Evolutionary conservation across 2,113 vertebrate genomes (phyloP).

Genomic region (Hipposideros armiger): DNA sequence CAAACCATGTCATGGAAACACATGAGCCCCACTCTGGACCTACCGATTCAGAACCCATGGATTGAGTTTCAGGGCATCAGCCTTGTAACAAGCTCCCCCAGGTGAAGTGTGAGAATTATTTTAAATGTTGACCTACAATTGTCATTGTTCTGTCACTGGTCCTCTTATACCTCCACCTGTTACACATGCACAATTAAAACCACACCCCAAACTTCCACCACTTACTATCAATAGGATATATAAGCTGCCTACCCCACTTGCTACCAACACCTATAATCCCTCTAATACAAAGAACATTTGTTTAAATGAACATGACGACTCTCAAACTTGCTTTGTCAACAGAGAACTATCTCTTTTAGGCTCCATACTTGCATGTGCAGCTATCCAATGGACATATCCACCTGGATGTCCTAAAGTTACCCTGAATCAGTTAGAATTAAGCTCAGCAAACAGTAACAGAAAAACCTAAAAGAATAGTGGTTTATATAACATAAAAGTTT

Average conservation of each 20-base stretch:
- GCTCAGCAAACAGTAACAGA: slow-evolving; percentile 39
- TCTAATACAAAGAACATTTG: not conserved
- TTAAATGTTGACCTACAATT: slow-evolving; percentile 20
- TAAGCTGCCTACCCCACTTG: not conserved
- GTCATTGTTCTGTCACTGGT: not conserved
- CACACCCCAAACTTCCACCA: not conserved
- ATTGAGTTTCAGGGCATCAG: not conserved
- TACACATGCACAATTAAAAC: slow-evolving; percentile 27
- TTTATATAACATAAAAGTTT: slow-evolving; percentile 11
- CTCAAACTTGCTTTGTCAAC: not conserved
- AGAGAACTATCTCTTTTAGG: slow-evolving; percentile 31
- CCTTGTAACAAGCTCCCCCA: slow-evolving; percentile 7
- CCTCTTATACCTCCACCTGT: not conserved
- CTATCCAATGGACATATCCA: not conserved
- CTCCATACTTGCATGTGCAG: not conserved
- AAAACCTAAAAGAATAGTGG: not conserved
- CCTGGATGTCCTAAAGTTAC: not conserved
- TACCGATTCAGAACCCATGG: slow-evolving; percentile 11
- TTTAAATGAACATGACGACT: not conserved
- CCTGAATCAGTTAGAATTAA: slow-evolving; percentile 33
- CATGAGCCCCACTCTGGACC: not conserved
- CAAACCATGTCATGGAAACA: slow-evolving; percentile 16
- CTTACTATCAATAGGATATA: slow-evolving; percentile 1
- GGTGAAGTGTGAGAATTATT: not conserved
- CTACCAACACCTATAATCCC: not conserved